Percentiles rank a stretch among this genome's conserved stretches.
phyloP scores from a whole-genome alignment of 2,113 vertebrate species.

The Tachysurus fulvidraco region DNA sequence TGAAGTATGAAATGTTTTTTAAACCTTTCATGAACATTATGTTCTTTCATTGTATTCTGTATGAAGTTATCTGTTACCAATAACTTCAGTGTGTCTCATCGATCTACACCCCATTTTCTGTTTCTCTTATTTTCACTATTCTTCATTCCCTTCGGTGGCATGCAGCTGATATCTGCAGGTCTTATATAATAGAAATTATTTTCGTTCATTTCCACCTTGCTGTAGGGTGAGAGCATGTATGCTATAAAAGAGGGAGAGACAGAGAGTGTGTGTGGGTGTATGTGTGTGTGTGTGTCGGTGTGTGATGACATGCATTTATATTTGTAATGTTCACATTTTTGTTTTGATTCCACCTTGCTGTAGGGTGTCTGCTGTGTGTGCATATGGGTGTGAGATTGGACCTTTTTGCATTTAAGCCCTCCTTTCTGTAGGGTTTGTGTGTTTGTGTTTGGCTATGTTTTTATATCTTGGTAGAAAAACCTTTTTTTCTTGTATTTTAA shows the following conservation, averaged over 20 bases:
- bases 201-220: conserved; percentile 46
- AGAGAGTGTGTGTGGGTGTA: neutral
- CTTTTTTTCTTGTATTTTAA: neutral
- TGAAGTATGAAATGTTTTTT: neutral
- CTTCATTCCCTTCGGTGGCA: neutral
- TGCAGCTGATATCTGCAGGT: conserved; percentile 49
- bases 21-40: too few relatives aligned
- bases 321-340: conserved; percentile 20
- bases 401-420: conserved; percentile 26
- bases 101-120: neutral
- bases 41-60: neutral
- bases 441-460: neutral
- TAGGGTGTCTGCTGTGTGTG: conserved; percentile 31
- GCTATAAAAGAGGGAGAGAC: neutral
- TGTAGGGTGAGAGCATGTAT: conserved; percentile 21
- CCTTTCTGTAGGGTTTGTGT: conserved; percentile 39
- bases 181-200: conserved; percentile 59
- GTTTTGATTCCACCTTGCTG: conserved; percentile 47
- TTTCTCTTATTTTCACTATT: neutral
- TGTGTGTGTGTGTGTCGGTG: conserved; percentile 1
- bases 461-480: neutral
- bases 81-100: neutral
- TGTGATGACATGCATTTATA: neutral
- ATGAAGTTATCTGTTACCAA: neutral
- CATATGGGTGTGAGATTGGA: conserved; percentile 18